Evolutionary conservation across 1,140 invertebrate genomes (phyloP).

Genomic region (Philopotamus ludificatus): DNA sequence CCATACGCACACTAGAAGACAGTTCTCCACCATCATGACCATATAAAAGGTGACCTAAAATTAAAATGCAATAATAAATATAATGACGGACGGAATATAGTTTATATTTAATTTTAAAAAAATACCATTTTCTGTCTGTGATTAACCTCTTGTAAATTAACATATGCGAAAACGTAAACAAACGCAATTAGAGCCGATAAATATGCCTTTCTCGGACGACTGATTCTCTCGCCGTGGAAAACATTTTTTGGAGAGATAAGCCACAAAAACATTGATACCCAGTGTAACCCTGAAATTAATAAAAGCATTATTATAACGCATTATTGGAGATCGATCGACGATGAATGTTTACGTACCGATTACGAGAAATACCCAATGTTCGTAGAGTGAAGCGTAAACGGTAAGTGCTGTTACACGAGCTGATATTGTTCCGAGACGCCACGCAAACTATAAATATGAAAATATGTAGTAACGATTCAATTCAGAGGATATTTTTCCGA

Average conservation of each 20-base stretch:
- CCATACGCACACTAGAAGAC: constrained; percentile 69
- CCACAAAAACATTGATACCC: constrained; percentile 83
- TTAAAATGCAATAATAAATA: constrained; percentile 31
- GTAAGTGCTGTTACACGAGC: constrained; percentile 77
- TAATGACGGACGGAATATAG: constrained; percentile 4
- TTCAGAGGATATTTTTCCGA: background rate
- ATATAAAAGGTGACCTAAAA: constrained; percentile 77
- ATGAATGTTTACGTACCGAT: constrained; percentile 50
- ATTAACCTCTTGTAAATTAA: constrained; percentile 81
- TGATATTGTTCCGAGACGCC: constrained; percentile 83
- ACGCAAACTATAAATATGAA: constrained; percentile 62
- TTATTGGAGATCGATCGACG: background rate
- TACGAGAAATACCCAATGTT: constrained; percentile 79
- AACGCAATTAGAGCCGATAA: constrained; percentile 77
- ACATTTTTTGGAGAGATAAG: constrained; percentile 81
- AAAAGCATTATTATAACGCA: background rate
- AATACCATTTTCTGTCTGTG: constrained; percentile 75
- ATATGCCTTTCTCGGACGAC: constrained; percentile 63
- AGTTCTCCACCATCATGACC: constrained; percentile 90
- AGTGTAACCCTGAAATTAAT: constrained; percentile 72
- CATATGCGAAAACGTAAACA: constrained; percentile 87
- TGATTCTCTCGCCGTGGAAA: constrained; percentile 77
- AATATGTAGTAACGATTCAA: background rate
- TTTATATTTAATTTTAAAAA: constrained; percentile 16
- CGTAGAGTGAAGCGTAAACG: constrained; percentile 82